Conservation (phyloP, 2,797 vertebrate species). For the Pampus argenteus region DNA sequence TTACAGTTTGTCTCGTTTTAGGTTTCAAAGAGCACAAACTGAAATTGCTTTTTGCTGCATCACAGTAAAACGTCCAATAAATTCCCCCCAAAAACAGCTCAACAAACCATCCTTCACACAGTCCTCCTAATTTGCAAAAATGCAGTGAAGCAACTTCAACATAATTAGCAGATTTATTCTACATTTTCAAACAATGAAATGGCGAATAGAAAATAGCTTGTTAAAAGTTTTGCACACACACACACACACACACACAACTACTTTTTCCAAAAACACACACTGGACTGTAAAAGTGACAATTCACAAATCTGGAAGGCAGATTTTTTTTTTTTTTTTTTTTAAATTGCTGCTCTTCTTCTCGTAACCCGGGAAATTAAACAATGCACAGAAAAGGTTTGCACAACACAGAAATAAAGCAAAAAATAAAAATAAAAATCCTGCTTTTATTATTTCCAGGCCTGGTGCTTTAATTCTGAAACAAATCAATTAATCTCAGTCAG, state of each 20-base stretch:
- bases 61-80: not conserved
- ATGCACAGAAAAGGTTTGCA: constrained; percentile 17
- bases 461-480: constrained; percentile 28
- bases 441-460: constrained; percentile 17
- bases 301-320: constrained; percentile 12
- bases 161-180: constrained; percentile 35
- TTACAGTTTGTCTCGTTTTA: not conserved
- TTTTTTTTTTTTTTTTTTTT: no score
- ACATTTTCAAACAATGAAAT: constrained; percentile 28
- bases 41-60: not conserved
- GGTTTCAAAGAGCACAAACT: not conserved
- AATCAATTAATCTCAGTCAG: not conserved
- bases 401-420: constrained; percentile 21
- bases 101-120: constrained; percentile 13
- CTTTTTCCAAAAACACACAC: constrained; percentile 2
- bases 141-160: not conserved
- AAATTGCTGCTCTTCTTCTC: constrained; percentile 28
- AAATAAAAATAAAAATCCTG: not conserved
- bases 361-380: no score
- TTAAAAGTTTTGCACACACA: constrained; percentile 21
- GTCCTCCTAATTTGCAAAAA: constrained; percentile 20
- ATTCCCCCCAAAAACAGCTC: constrained; percentile 5
- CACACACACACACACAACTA: not conserved
- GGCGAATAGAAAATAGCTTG: not conserved
- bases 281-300: constrained; percentile 7